These are phyloP conservation scores for Andrena fulva DNA, from an alignment of 2,888 invertebrate genomes.

Conservation along the genomic window DNA sequence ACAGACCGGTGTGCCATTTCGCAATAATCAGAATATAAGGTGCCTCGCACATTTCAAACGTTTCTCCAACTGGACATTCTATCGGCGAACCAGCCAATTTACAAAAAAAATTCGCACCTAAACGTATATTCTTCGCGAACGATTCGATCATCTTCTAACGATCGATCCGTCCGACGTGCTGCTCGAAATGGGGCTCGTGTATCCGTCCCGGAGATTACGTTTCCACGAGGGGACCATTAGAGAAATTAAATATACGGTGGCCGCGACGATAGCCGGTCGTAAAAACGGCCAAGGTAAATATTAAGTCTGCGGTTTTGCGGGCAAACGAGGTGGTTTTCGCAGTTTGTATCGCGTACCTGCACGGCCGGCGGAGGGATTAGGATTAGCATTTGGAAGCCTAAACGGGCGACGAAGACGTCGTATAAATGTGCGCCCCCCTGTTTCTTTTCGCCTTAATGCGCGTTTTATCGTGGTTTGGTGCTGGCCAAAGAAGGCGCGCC, in stretches of 20 bases:
- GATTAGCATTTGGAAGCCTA: conserved; percentile 62
- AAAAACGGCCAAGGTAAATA: conserved; percentile 64
- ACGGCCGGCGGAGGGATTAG: conserved; percentile 47
- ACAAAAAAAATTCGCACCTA: not conserved
- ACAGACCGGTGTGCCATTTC: not conserved
- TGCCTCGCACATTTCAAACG: not conserved
- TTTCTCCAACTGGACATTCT: not conserved
- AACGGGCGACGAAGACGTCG: conserved; percentile 26
- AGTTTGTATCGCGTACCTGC: conserved; percentile 46
- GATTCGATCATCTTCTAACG: conserved; percentile 23
- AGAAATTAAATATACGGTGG: conserved; percentile 65
- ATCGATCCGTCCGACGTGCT: conserved; percentile 4
- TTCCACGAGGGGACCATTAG: conserved; percentile 39
- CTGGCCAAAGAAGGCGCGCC: conserved; percentile 51
- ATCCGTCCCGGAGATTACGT: conserved; percentile 15
- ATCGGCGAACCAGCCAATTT: conserved; percentile 37
- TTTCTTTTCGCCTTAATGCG: conserved; percentile 33
- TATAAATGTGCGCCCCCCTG: conserved; percentile 29
- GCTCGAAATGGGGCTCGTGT: not conserved
- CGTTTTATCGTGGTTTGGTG: conserved; percentile 46
- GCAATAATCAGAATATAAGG: not conserved
- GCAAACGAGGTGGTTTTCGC: conserved; percentile 60
- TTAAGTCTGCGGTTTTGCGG: conserved; percentile 65
- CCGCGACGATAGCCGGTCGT: conserved; percentile 52
- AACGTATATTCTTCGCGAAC: conserved; percentile 24